phyloP scores from a whole-genome alignment of 2,888 invertebrate genomes.

The Caenorhabditis becei region DNA sequence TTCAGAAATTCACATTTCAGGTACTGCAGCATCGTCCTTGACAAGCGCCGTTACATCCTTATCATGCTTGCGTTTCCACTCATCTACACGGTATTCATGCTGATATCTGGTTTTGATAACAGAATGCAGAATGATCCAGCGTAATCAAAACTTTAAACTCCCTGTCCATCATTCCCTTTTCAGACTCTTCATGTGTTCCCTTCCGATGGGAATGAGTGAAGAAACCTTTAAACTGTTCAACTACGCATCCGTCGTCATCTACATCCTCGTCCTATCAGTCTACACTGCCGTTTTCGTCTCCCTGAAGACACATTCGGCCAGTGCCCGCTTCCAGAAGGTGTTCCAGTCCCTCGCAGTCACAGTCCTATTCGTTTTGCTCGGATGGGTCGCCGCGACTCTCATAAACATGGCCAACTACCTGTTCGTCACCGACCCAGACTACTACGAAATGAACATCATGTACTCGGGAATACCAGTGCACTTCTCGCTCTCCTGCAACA shows the following conservation, averaged over 20 bases:
- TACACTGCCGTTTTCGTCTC: constrained; percentile 24
- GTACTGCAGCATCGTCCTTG: constrained; percentile 29
- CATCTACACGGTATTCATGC: constrained; percentile 13
- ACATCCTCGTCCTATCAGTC: constrained; percentile 18
- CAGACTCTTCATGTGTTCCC: constrained; percentile 32
- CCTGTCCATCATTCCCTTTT: background rate
- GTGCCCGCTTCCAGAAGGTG: constrained; percentile 30
- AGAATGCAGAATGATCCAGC: background rate
- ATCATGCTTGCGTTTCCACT: constrained; percentile 31
- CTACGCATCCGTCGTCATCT: constrained; percentile 31
- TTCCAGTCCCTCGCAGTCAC: constrained; percentile 50
- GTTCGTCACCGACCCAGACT: constrained; percentile 4
- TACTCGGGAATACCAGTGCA: constrained; percentile 60
- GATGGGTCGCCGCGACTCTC: constrained; percentile 42
- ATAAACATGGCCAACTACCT: constrained; percentile 27
- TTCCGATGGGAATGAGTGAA: constrained; percentile 31
- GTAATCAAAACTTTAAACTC: background rate
- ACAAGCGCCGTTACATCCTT: constrained; percentile 29
- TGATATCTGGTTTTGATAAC: background rate
- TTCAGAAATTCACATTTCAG: constrained; percentile 13
- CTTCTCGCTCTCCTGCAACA: constrained; percentile 25
- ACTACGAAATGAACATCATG: constrained; percentile 30
- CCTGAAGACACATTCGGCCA: constrained; percentile 23
- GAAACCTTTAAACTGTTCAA: constrained; percentile 27
- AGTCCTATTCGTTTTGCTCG: constrained; percentile 43